Evolutionary conservation across 92 coral and sea anemone genomes (phyloP), one percentile per base, ranked within the genome.

Genomic region (Phenganax subtilis): DNA sequence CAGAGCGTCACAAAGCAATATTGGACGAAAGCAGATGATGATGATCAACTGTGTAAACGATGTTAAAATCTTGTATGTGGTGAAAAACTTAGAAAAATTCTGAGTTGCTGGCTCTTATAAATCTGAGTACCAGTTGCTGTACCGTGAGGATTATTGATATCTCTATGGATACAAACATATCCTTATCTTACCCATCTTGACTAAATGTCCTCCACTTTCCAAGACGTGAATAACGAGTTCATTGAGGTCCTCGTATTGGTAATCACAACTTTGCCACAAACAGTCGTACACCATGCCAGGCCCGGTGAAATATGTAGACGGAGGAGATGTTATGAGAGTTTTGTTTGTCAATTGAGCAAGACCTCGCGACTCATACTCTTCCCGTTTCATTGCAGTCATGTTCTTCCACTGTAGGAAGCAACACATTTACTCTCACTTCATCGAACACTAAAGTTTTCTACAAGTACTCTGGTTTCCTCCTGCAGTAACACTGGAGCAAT

Each of bases 201-300:
- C 85, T 9, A 94, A 88, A 83, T 94, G 98, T 51, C 91, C 87
- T 8, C 89, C 83, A 87, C 88, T 94, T 71, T 94, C 98, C 72
- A 94, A 85, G 51, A 94, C 80, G 61, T 94, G 98, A 51, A 94
- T 91, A 15, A 88, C 85, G 75, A 94, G 66, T 71, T 94, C 98
- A 66, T 88, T 93, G 10, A 92, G 88, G 63, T 94, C 97, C 76
- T 92, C 98, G 57, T 92, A 94, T 85, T 94, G 98, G 70, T 92
- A 92, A 80, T 94, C 98, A 86, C 98, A 94, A 3, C 97, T 97
- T 76, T 89, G 96, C 98, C 98, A 94, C 68, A 88, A 61, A 74
- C 98, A 94, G 81, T 90, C 97, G 71, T 88, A 89, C 12, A 84
- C 97, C 54, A 88, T 82, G 65, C 89, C 86, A 10, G 92, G 89